phyloP scores from a whole-genome alignment of 2,888 invertebrate species.

The Choristoneura rosaceana region DNA sequence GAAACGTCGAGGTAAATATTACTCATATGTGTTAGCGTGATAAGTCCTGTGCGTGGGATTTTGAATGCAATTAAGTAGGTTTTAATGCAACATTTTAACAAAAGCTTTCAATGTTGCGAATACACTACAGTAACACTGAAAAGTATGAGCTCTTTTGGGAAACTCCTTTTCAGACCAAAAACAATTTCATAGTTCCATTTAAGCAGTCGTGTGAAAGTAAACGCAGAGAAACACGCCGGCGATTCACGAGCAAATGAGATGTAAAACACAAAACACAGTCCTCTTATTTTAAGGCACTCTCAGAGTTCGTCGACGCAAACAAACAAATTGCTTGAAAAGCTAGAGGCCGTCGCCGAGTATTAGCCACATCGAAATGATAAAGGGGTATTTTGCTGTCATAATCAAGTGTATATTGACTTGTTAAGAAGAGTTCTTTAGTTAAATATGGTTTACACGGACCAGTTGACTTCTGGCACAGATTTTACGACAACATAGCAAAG shows the following conservation, averaged over 20 bases:
- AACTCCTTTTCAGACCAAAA: slow-evolving; percentile 16
- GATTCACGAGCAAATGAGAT: slow-evolving; percentile 46
- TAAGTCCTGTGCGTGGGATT: no score
- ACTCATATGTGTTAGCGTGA: no score
- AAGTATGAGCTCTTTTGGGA: slow-evolving; percentile 5
- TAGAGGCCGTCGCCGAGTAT: neutral
- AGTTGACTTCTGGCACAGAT: neutral
- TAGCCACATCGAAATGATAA: neutral
- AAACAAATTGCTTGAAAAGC: slow-evolving; percentile 9
- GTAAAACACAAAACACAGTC: slow-evolving; percentile 46
- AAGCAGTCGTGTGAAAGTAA: slow-evolving; percentile 35
- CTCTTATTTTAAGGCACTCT: slow-evolving; percentile 42
- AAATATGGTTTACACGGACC: neutral
- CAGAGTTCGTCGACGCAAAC: slow-evolving; percentile 21
- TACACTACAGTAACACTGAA: neutral
- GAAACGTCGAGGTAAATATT: no score
- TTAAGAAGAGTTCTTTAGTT: neutral
- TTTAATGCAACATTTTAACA: neutral
- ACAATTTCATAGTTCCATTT: slow-evolving; percentile 33
- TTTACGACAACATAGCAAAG: no score
- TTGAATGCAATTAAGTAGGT: neutral
- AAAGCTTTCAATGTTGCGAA: neutral
- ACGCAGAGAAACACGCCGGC: slow-evolving; percentile 35
- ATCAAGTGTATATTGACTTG: neutral
- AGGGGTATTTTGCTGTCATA: neutral